phyloP scores from a whole-genome alignment of 2,888 invertebrate species.

The Lasioglossum oenotherae region DNA sequence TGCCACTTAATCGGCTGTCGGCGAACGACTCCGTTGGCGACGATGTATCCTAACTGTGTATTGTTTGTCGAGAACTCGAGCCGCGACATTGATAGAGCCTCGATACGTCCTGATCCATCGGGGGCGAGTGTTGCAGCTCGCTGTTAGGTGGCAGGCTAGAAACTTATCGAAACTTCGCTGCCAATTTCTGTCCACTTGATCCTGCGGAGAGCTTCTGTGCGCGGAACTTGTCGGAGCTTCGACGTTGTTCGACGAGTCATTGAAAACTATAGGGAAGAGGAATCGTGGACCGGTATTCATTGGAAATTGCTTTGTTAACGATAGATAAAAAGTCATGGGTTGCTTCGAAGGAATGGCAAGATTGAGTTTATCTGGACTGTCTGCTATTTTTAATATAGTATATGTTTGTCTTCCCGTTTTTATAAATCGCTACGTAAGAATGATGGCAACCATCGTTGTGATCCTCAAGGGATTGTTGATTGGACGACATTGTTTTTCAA shows the following conservation, averaged over 20 bases:
- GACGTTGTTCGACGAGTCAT: background rate
- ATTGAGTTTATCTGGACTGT: no score
- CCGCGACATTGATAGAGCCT: constrained; percentile 24
- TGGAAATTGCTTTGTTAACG: background rate
- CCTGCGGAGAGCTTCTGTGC: no score
- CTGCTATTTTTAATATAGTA: background rate
- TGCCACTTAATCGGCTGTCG: constrained; percentile 25
- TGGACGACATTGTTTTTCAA: background rate
- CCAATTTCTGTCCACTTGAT: background rate
- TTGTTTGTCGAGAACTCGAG: constrained; percentile 39
- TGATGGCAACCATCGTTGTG: no score
- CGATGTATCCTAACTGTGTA: constrained; percentile 21
- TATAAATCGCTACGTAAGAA: background rate
- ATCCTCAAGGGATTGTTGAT: background rate
- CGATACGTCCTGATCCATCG: constrained; percentile 14
- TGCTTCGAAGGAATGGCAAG: no score
- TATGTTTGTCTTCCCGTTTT: background rate
- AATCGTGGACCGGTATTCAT: background rate
- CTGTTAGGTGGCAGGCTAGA: background rate
- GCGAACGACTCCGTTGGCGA: constrained; percentile 29
- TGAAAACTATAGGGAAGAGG: background rate
- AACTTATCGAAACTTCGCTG: background rate
- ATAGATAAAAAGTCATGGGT: no score
- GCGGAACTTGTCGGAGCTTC: background rate
- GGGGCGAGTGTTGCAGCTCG: background rate